A percentile compares a stretch with the other conserved stretches of the same genome.
Evolutionary conservation across 2,113 vertebrate genomes (phyloP).

Genomic region (Isichthys henryi): DNA sequence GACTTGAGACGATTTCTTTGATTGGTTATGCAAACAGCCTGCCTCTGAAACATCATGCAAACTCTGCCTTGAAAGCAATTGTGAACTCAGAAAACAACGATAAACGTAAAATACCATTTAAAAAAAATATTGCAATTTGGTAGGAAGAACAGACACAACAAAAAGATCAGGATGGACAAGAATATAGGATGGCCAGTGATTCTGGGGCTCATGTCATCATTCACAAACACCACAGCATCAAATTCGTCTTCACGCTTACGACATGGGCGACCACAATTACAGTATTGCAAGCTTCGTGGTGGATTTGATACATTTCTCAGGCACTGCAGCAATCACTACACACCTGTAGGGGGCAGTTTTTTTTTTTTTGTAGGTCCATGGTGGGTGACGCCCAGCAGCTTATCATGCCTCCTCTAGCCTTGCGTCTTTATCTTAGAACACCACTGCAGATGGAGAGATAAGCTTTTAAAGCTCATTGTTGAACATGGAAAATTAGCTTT

Average conservation of each 20-base stretch:
- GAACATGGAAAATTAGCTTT: slow-evolving; percentile 33
- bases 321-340: not conserved
- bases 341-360: not conserved
- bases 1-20: too few relatives aligned
- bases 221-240: not conserved
- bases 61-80: too few relatives aligned
- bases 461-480: slow-evolving; percentile 41
- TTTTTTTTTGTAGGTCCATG: not conserved
- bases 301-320: not conserved
- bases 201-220: slow-evolving; percentile 9
- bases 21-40: too few relatives aligned
- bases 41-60: too few relatives aligned
- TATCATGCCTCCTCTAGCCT: slow-evolving; percentile 41
- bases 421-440: slow-evolving; percentile 37
- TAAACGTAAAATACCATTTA: too few relatives aligned
- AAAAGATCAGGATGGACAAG: too few relatives aligned
- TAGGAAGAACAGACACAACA: too few relatives aligned
- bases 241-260: slow-evolving; percentile 1
- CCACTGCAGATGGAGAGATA: slow-evolving; percentile 53
- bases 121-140: too few relatives aligned
- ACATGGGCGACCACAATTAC: not conserved
- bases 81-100: too few relatives aligned
- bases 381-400: not conserved
- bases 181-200: not conserved
- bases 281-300: not conserved